These are phyloP conservation scores for Craseonycteris thonglongyai DNA, from an alignment of 2,113 vertebrate species.

Conservation along the genomic window DNA sequence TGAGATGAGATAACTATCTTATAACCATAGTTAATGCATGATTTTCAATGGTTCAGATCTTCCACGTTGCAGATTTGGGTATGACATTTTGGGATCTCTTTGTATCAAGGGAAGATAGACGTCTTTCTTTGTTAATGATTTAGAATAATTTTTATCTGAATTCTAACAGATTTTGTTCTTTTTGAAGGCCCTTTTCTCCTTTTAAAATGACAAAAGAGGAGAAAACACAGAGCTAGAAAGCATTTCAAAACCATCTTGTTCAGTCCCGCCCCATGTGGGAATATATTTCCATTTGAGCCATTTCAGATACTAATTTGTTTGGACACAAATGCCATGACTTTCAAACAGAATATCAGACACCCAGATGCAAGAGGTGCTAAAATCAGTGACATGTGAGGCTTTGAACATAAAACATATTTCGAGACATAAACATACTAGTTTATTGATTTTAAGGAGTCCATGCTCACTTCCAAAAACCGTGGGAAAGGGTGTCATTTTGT, in stretches of 20 bases:
- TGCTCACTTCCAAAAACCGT: background rate
- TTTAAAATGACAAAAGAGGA: conserved; percentile 8
- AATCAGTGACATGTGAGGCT: background rate
- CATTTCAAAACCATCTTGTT: background rate
- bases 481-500: background rate
- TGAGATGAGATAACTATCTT: conserved; percentile 68
- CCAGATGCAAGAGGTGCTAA: conserved; percentile 45
- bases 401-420: background rate
- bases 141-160: conserved; percentile 60
- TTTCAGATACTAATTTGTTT: conserved; percentile 39
- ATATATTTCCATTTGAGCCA: background rate
- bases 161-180: conserved; percentile 17
- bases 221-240: background rate
- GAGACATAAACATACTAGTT: background rate
- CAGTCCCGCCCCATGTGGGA: background rate
- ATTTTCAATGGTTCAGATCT: conserved; percentile 72
- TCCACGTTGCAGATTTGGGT: conserved; percentile 58
- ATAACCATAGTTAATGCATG: conserved; percentile 61
- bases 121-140: conserved; percentile 62
- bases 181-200: conserved; percentile 22
- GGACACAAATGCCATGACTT: conserved; percentile 39
- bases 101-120: conserved; percentile 55
- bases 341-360: conserved; percentile 26
- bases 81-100: conserved; percentile 68
- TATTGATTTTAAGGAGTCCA: background rate